Evolutionary conservation across 2,797 vertebrate species (phyloP).

Genomic region (Sebastes minor): DNA sequence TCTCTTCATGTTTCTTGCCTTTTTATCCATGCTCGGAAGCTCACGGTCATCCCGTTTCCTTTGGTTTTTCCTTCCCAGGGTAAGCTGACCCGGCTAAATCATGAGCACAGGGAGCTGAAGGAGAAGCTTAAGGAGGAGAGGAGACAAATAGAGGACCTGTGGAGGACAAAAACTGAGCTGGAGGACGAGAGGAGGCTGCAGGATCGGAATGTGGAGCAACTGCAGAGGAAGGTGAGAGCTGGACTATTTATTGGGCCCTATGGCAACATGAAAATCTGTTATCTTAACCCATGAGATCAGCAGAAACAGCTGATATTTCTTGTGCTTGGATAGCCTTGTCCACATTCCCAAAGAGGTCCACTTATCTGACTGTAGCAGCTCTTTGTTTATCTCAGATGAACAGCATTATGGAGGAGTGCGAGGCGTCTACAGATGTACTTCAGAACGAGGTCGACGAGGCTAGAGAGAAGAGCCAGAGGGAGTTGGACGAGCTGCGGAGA

Average conservation of each 20-base stretch:
- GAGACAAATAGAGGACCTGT: constrained; percentile 87
- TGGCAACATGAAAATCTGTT: background rate
- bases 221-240: constrained; percentile 90
- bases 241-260: background rate
- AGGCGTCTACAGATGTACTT: constrained; percentile 87
- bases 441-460: constrained; percentile 92
- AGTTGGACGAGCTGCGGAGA: constrained; percentile 86
- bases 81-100: constrained; percentile 81
- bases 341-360: background rate
- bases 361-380: constrained; percentile 11
- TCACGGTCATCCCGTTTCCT: background rate
- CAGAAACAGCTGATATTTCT: constrained; percentile 15
- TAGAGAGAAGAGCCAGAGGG: constrained; percentile 88
- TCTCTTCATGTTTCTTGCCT: background rate
- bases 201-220: constrained; percentile 88
- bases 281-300: constrained; percentile 13
- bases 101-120: constrained; percentile 87
- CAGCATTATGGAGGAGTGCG: constrained; percentile 86
- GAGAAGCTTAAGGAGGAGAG: constrained; percentile 88
- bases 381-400: constrained; percentile 85
- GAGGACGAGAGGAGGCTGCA: constrained; percentile 88
- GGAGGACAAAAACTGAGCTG: constrained; percentile 86
- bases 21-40: background rate
- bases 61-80: constrained; percentile 72
- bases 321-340: background rate